Base-by-base conservation (phyloP, 2,797 vertebrate species). In the Tapera naevia region DNA sequence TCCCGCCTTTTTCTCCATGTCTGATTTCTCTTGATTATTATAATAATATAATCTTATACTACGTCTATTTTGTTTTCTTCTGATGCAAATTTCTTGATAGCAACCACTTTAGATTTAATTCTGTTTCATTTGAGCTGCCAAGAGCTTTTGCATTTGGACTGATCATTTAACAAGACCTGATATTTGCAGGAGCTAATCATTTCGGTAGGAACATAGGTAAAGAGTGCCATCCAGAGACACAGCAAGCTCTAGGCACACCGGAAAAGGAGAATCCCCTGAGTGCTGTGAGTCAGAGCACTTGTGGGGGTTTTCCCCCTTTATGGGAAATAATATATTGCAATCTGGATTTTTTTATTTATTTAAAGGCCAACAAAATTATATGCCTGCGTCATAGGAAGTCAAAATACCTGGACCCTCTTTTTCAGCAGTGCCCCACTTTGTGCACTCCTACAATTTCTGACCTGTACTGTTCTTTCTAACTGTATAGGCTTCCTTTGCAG, bases 11-110 rank as follows among this genome's bases (percentile, higher is more conserved):
- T 14, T 4, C 45, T 43, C 50, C 21, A 28, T 14, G 15, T 35
- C 69, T 94, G 81, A 91, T 80, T 95, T 80, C 25, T 86, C 58
- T 72, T 91, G 39, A 90, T 84, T 91, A 80, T 67, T 73, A 32
- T 57, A 85, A 88, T 48, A 67, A 57, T 45, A 70, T 71, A 76
- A 92, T 62, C 19, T 58, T 61, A 13, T 5, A 11, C 28, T 13
- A 2, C 15, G 35, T 58, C 46, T 69, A 24, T 88, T 94, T 91
- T 86, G 48, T 79, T 64, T 84, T 80, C 57, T 91, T 88, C 61
- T 70, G 56, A 83, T 54, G 57, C 7, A 10, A 60, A 50, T 78
- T 84, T 83, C 35, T 78, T 23, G 4, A 60, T 8, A 74, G 56
- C 16, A 75, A 70, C 35, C 11, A 51, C 30, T 67, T 93, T 22